Evolutionary conservation across 2,888 invertebrate species (phyloP).

Genomic region (Hemaris fuciformis): DNA sequence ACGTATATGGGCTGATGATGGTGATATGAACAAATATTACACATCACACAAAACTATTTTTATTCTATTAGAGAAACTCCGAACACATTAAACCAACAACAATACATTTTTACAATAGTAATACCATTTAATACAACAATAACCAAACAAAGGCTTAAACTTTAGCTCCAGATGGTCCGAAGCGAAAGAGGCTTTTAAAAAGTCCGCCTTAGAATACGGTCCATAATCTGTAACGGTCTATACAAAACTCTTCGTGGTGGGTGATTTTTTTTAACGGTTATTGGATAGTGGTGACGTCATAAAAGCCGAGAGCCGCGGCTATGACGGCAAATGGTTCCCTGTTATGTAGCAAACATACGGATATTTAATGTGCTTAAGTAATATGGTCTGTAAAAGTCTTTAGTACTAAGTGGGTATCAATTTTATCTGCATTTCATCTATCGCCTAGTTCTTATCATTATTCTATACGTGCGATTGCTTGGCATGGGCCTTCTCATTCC

Average conservation of each 20-base stretch:
- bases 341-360: neutral
- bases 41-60: too few species aligned
- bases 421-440: neutral
- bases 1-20: too few species aligned
- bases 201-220: conserved; percentile 4
- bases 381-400: neutral
- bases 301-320: conserved; percentile 7
- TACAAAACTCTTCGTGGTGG: conserved; percentile 44
- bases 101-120: neutral
- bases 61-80: too few species aligned
- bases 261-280: conserved; percentile 60
- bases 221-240: conserved; percentile 35
- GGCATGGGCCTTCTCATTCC: too few species aligned
- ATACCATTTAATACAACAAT: neutral
- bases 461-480: too few species aligned
- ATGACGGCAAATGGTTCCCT: neutral
- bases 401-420: neutral
- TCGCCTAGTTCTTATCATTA: too few species aligned
- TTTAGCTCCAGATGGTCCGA: neutral
- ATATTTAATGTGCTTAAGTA: neutral
- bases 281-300: conserved; percentile 16
- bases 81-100: neutral
- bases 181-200: conserved; percentile 6
- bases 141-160: neutral
- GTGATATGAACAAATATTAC: too few species aligned